These are phyloP conservation scores for Megalurothrips usitatus DNA, from an alignment of 2,888 invertebrate species.

Conservation along the genomic window DNA sequence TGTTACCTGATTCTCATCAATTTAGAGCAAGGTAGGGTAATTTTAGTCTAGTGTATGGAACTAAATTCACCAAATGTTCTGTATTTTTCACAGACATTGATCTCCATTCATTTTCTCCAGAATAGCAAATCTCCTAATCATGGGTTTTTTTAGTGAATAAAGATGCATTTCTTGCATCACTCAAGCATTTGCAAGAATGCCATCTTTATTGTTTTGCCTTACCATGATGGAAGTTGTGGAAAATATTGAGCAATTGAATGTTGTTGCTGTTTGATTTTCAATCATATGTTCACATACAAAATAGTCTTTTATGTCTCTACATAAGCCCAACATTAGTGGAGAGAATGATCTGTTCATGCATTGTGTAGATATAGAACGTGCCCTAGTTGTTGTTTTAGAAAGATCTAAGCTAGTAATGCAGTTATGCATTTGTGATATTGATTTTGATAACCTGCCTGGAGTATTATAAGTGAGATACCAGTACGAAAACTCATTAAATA, in stretches of 20 bases:
- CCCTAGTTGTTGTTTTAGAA: background rate
- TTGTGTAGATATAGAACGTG: background rate
- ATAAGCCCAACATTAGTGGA: background rate
- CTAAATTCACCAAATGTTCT: background rate
- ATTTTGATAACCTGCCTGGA: background rate
- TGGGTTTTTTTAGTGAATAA: no score
- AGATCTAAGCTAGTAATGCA: constrained; percentile 4
- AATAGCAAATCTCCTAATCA: no score
- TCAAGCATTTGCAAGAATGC: background rate
- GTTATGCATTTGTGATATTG: constrained; percentile 17
- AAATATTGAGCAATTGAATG: no score
- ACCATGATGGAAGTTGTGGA: no score
- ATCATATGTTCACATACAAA: no score
- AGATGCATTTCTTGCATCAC: background rate
- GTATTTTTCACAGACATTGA: background rate
- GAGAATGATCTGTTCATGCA: background rate
- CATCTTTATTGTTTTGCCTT: background rate
- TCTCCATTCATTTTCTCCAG: background rate
- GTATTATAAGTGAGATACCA: constrained; percentile 6
- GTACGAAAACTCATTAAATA: background rate
- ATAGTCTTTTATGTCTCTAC: background rate
- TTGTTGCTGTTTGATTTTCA: no score
- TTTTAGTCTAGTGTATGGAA: background rate
- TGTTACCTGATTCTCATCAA: no score
- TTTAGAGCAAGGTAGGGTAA: no score